Percentiles rank a stretch among this genome's conserved stretches.
phyloP scores from a whole-genome alignment of 2,113 vertebrate species.

The Ophthalmolycus amberensis region DNA sequence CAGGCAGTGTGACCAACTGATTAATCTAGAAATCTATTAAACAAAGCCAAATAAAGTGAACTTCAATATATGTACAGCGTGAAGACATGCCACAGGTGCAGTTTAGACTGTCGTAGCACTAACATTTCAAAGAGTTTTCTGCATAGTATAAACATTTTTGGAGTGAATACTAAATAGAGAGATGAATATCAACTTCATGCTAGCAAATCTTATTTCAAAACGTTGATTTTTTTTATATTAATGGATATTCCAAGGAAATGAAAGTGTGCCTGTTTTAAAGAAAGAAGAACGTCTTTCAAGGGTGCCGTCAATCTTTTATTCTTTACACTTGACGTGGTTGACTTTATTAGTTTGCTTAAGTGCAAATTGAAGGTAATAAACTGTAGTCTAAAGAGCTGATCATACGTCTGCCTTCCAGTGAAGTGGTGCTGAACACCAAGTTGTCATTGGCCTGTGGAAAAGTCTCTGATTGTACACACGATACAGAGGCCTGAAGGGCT shows the following conservation, averaged over 20 bases:
- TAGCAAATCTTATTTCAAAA: not conserved
- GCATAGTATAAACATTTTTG: too few relatives aligned
- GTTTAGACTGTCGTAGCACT: not conserved
- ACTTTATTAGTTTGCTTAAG: not conserved
- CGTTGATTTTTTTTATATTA: not conserved
- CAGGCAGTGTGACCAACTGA: not conserved
- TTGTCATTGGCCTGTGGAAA: conserved; percentile 29
- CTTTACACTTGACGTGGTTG: not conserved
- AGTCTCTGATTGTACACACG: conserved; percentile 33
- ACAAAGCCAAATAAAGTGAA: not conserved
- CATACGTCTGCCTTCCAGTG: not conserved
- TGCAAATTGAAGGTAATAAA: conserved; percentile 13
- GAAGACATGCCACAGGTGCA: not conserved
- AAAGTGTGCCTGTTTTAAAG: not conserved
- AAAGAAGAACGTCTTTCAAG: not conserved
- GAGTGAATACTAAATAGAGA: not conserved
- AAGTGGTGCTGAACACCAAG: conserved; percentile 36
- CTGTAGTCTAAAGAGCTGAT: conserved; percentile 15
- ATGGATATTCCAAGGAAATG: not conserved
- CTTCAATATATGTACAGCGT: not conserved
- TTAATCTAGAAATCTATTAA: not conserved
- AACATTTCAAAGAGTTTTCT: not conserved
- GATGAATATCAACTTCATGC: not conserved
- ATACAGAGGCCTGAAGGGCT: conserved; percentile 47
- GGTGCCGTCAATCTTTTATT: not conserved